These are phyloP conservation scores for Troides oblongomaculatus DNA, from an alignment of 2,888 invertebrate genomes.

Conservation along the genomic window DNA sequence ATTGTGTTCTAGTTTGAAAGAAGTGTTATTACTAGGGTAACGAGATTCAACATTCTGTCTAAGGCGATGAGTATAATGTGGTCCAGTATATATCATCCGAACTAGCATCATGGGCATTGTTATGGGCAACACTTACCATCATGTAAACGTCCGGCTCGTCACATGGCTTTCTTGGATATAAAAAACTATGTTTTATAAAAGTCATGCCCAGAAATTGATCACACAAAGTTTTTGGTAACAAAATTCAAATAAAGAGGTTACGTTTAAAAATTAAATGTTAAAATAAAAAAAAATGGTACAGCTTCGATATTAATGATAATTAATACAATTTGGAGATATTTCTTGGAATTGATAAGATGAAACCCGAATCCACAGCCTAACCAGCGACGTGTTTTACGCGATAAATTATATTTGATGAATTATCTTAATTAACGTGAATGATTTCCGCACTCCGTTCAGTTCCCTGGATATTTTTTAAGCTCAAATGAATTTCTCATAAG, in stretches of 20 bases:
- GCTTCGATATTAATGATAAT: constrained; percentile 5
- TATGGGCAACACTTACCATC: no score
- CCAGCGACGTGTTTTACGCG: background rate
- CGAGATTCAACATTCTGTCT: no score
- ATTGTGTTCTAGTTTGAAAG: no score
- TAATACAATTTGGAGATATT: constrained; percentile 12
- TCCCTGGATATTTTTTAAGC: background rate
- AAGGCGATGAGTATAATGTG: no score
- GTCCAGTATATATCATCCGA: no score
- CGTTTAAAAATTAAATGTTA: background rate
- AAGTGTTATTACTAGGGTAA: no score
- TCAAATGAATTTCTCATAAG: background rate
- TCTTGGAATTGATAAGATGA: constrained; percentile 11
- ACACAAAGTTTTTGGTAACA: no score
- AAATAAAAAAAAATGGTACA: background rate
- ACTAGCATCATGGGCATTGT: no score
- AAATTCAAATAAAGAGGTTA: background rate
- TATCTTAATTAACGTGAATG: constrained; percentile 13
- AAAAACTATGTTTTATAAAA: no score
- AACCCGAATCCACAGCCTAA: background rate
- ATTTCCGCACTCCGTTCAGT: background rate
- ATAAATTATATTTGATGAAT: constrained; percentile 2
- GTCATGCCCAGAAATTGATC: no score
- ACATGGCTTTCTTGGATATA: no score
- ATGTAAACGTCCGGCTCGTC: no score